Evolutionary conservation across 2,797 vertebrate genomes (phyloP).

Genomic region (Cryptoprocta ferox): DNA sequence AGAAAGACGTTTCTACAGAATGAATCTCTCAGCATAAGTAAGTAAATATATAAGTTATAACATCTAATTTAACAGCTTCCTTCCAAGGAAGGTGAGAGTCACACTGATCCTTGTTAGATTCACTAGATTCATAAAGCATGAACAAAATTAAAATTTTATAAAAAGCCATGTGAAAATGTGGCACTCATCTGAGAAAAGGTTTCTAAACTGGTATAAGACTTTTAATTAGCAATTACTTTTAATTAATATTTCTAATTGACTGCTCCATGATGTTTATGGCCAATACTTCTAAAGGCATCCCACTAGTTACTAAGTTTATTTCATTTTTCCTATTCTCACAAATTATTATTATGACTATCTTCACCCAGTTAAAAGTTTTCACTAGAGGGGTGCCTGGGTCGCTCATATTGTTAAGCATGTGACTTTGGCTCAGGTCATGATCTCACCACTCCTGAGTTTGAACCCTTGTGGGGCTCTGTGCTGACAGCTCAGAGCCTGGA

Average conservation of each 20-base stretch:
- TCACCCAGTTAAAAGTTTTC: background rate
- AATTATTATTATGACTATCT: background rate
- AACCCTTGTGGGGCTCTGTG: no score
- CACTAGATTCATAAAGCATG: background rate
- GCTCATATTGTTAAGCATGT: no score
- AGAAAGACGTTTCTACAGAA: background rate
- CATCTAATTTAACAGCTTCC: background rate
- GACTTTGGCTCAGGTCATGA: no score
- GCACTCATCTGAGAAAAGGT: background rate
- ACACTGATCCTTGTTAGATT: slow-evolving; percentile 13
- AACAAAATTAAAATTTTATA: slow-evolving; percentile 6
- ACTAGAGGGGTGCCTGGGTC: background rate
- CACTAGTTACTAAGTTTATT: slow-evolving; percentile 2
- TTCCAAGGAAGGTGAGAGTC: background rate
- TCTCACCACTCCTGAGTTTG: no score
- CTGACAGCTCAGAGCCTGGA: no score
- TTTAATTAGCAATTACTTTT: background rate
- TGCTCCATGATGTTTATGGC: background rate
- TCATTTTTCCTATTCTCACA: background rate
- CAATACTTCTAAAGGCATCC: slow-evolving; percentile 20
- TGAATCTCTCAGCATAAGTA: background rate
- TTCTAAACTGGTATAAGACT: background rate
- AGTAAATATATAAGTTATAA: background rate
- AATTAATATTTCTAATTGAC: slow-evolving; percentile 25
- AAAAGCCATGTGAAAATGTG: slow-evolving; percentile 13